phyloP scores from a whole-genome alignment of 1,140 invertebrate species.

The Ceratosolen fusciceps region DNA sequence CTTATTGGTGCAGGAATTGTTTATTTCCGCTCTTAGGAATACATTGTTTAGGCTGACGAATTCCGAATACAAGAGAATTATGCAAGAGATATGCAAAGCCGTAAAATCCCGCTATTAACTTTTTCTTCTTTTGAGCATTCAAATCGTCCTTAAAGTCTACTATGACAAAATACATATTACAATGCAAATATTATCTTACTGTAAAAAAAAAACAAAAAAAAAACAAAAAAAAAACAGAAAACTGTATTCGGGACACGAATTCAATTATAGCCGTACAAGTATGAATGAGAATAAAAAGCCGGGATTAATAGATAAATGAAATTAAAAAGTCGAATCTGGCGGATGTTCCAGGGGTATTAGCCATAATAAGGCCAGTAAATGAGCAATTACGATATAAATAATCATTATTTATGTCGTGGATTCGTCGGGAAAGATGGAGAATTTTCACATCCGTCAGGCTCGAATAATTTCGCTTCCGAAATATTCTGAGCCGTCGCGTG shows the following conservation, averaged over 20 bases:
- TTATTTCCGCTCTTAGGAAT: too few relatives aligned
- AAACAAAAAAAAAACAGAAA: too few relatives aligned
- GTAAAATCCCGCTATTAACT: too few relatives aligned
- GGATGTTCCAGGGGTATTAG: neutral
- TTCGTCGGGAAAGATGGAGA: neutral
- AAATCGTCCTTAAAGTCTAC: too few relatives aligned
- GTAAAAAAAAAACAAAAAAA: too few relatives aligned
- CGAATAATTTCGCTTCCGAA: neutral
- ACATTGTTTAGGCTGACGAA: too few relatives aligned
- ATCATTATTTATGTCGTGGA: neutral
- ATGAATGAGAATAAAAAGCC: neutral
- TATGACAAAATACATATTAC: too few relatives aligned
- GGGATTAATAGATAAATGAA: neutral
- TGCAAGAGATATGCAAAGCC: too few relatives aligned
- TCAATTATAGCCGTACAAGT: neutral
- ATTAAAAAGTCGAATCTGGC: neutral
- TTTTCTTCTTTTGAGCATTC: too few relatives aligned
- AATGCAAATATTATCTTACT: too few relatives aligned
- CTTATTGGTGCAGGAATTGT: too few relatives aligned
- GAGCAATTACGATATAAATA: constrained; percentile 3
- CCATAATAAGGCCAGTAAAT: neutral
- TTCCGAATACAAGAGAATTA: too few relatives aligned
- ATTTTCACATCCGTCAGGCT: neutral
- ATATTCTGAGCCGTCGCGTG: neutral
- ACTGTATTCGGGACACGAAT: neutral